Base-by-base conservation (phyloP, 1,140 invertebrate genomes). In the Nautilus pompilius region DNA sequence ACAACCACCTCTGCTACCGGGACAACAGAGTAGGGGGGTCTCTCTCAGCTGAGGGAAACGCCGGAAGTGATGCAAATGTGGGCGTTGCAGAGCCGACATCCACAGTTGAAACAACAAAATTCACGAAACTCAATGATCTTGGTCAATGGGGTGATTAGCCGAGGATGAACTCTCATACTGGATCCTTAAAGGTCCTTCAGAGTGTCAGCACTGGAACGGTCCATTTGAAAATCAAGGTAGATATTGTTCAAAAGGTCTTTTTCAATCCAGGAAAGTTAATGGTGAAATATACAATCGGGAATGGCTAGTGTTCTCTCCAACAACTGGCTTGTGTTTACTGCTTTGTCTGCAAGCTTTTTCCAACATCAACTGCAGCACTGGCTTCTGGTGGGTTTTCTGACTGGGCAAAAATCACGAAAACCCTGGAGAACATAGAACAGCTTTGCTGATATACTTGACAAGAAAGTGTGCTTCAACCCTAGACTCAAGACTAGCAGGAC, bases 251-350 rank as follows among this genome's bases (percentile, higher is more conserved):
- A 53, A 53, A 53, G 17, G 17, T 17, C 17, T 53, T 17, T 53
- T 53, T 8, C 49, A 53, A 22, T 53, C 17, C 49, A 53, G 49
- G 22, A 53, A 53, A 53, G 22, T 53, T 20, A 53, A 53, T 53
- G 49, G 22, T 20, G 22, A 53, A 53, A 53, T 53, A 26, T 53
- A 53, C 8, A 22, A 22, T 26, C 49, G 22, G 24, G 49, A 53
- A 26, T 53, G 22, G 49, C 22, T 53, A 13, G 22, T 26, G 8
- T 53, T 8, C 24, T 53, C 24, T 26, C 22, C 49, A 53, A 53
- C 17, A 8, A 22, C 49, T 53, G 10, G 8, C 10, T 53, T 15
- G 36, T 41, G n/a, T 41, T 41, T 41, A 41, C n/a, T 41, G n/a
- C 36, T 41, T 53, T 22, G 22, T 13, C 24, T 13, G 8, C 24